Conservation (phyloP, 2,888 invertebrate genomes). For the Tetanocera ferruginea region DNA sequence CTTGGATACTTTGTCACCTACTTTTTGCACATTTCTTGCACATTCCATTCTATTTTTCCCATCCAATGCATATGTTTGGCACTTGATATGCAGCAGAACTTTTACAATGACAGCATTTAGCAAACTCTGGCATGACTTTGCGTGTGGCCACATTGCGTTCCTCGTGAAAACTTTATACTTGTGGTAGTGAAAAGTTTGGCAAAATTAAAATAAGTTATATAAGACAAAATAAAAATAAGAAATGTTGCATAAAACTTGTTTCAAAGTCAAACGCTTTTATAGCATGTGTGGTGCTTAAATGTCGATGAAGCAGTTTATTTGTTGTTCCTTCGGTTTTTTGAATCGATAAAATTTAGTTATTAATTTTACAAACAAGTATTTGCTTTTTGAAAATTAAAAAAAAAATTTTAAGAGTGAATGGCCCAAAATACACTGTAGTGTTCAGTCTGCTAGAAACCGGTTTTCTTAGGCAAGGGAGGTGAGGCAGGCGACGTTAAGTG, state of each 20-base stretch:
- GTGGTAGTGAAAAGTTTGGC: background rate
- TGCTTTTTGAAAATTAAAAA: background rate
- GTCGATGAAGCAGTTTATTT: too few relatives aligned
- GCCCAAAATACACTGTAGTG: too few relatives aligned
- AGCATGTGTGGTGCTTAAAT: too few relatives aligned
- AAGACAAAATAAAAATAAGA: background rate
- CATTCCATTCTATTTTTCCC: background rate
- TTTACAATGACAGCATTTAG: conserved; percentile 6
- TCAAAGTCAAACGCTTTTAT: background rate
- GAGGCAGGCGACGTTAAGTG: too few relatives aligned
- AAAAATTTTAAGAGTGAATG: background rate
- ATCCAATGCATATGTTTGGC: background rate
- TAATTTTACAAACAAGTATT: background rate
- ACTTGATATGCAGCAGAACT: conserved; percentile 2
- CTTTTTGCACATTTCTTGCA: background rate
- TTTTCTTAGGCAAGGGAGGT: too few relatives aligned
- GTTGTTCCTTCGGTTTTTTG: too few relatives aligned
- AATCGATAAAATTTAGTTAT: background rate
- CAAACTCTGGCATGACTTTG: background rate
- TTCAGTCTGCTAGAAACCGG: too few relatives aligned
- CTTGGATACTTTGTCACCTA: too few relatives aligned
- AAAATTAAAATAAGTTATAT: background rate
- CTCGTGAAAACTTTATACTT: background rate
- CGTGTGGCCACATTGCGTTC: conserved; percentile 4
- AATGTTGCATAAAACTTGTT: background rate